Evolutionary conservation across 2,888 invertebrate species (phyloP).

Genomic region (Rhagium mordax): DNA sequence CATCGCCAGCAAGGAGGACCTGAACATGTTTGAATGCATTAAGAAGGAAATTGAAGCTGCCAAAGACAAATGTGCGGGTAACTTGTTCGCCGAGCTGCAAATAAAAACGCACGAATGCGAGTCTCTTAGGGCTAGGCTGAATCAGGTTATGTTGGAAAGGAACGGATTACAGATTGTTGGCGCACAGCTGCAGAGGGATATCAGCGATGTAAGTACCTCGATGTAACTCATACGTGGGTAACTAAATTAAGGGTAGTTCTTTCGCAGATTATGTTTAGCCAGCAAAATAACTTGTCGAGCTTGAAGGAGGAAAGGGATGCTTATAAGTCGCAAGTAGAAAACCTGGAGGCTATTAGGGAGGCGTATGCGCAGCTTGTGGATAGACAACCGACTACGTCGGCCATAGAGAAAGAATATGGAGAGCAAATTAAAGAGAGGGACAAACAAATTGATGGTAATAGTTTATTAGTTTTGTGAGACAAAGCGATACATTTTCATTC

Average conservation of each 20-base stretch:
- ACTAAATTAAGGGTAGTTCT: background rate
- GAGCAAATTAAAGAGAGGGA: conserved; percentile 44
- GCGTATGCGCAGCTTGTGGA: conserved; percentile 56
- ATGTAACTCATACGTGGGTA: background rate
- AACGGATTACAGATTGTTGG: conserved; percentile 43
- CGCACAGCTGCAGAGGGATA: conserved; percentile 30
- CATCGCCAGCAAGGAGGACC: conserved; percentile 20
- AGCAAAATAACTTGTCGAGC: conserved; percentile 32
- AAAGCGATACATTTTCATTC: too few species aligned
- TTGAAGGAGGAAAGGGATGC: conserved; percentile 47
- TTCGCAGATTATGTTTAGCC: conserved; percentile 39
- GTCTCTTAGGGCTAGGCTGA: conserved; percentile 40
- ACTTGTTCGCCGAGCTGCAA: conserved; percentile 37
- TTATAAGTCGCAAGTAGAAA: conserved; percentile 58
- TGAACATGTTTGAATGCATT: conserved; percentile 23
- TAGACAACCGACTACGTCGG: conserved; percentile 40
- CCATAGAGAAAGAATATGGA: conserved; percentile 37
- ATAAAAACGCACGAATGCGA: conserved; percentile 45
- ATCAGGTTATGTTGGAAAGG: conserved; percentile 46
- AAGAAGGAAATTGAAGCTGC: conserved; percentile 37
- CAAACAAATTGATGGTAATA: conserved; percentile 42
- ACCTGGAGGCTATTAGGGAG: conserved; percentile 56
- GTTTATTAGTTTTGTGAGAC: background rate
- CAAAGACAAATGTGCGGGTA: conserved; percentile 5
- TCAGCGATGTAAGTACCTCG: conserved; percentile 32